Base-by-base conservation (phyloP, 2,113 vertebrate species). In the Andinoacara biseriatus region DNA sequence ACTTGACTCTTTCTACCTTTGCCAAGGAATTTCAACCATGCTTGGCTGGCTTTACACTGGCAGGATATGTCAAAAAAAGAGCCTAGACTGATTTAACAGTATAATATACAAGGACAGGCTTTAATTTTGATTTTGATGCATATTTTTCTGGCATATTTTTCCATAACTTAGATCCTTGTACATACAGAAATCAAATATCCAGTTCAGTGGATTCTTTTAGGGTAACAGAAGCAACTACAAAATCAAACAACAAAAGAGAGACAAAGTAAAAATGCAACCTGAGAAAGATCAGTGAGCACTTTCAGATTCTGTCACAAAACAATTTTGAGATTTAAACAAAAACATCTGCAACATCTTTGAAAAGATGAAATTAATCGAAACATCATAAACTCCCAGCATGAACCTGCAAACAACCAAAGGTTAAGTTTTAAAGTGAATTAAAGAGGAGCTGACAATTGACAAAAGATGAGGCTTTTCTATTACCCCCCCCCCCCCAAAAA, bases 21-120 rank as follows among this genome's bases (percentile, higher is more conserved):
- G 79, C 56, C 57, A 85, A 65, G 7, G 5, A 69, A 52, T 72
- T 86, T 89, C 15, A 82, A 1, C 43, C 15, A 62, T 33, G 72
- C 77, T 60, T 17, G 14, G 65, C 17, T 72, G 84, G 24, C 18
- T 60, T 26, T 76, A 33, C 13, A 57, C 58, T 49, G 80, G 26
- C 26, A 52, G 52, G 20, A 75, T 77, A 54, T 31, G 61, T 86
- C 10, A 72, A 79, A 81, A 76, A 69, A 69, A 52, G 0, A 18
- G 63, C 13, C 1, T 18, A 18, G 22, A 15, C 60, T 29, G 1
- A 84, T 65, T 78, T 67, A 74, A 62, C 40, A n/a, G 10, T 9
- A n/a, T 46, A 38, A 75, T 74, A 61, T 74, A 4, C 49, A 80
- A 2, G 1, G 57, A 61, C 33, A 57, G 4, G 24, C 6, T 84